phyloP scores from a whole-genome alignment of 2,113 vertebrate genomes.

The Otus sunia region DNA sequence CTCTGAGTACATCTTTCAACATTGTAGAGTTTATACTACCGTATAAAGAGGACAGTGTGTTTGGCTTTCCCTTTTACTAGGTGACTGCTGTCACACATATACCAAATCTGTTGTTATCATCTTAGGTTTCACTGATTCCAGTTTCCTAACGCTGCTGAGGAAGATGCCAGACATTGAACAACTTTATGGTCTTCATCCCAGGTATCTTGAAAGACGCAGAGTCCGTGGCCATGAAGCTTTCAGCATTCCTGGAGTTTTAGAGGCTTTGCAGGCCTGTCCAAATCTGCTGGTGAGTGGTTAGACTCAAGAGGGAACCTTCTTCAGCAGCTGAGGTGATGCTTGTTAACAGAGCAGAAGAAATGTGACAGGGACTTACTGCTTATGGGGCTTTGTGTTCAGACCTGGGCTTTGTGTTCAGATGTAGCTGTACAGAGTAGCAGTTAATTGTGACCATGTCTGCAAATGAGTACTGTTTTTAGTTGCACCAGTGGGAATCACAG shows the following conservation, averaged over 20 bases:
- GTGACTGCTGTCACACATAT: constrained; percentile 13
- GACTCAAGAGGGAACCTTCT: neutral
- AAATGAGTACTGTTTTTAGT: neutral
- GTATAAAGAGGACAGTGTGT: neutral
- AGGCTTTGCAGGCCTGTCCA: constrained; percentile 94
- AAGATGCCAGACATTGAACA: constrained; percentile 99
- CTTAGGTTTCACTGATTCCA: constrained; percentile 95
- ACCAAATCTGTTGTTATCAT: constrained; percentile 58
- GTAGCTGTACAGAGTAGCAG: neutral
- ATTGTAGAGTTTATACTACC: neutral
- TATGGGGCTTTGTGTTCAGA: neutral
- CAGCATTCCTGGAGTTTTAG: constrained; percentile 96
- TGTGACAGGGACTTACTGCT: neutral
- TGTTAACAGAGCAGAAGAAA: neutral
- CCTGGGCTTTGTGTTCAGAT: neutral
- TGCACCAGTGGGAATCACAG: neutral
- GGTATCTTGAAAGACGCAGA: constrained; percentile 93
- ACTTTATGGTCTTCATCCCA: constrained; percentile 95
- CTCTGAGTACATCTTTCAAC: neutral
- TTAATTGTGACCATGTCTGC: neutral
- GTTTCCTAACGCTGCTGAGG: constrained; percentile 93
- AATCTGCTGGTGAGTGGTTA: constrained; percentile 87
- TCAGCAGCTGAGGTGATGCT: neutral
- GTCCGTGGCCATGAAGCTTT: constrained; percentile 95
- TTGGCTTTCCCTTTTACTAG: constrained; percentile 1